Evolutionary conservation across 2,113 vertebrate genomes (phyloP).

Genomic region (Oreochromis aureus): DNA sequence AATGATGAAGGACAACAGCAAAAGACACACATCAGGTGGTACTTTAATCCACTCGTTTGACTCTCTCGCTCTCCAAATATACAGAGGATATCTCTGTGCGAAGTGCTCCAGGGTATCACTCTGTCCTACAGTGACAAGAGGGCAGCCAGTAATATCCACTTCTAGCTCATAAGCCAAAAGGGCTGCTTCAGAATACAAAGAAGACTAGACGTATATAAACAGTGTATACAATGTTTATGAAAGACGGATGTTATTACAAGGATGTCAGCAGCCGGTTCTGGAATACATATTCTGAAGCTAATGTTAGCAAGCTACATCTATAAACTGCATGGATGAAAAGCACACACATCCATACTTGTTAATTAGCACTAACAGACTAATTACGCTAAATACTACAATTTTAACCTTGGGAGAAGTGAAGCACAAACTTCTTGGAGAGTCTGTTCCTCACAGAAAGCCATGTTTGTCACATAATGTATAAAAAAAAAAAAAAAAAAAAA

Average conservation of each 20-base stretch:
- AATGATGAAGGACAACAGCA: background rate
- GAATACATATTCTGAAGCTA: background rate
- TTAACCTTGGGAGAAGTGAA: background rate
- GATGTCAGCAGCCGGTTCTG: background rate
- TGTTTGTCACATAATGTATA: background rate
- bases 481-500: background rate
- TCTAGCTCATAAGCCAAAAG: background rate
- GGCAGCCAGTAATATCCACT: background rate
- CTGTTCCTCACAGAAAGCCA: background rate
- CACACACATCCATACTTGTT: background rate
- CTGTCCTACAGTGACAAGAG: background rate
- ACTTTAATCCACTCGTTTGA: background rate
- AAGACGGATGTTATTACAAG: background rate
- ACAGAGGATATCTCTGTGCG: background rate
- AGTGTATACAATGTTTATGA: rapidly evolving
- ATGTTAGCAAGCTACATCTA: background rate
- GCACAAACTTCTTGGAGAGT: background rate
- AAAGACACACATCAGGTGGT: background rate
- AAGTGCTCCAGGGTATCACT: background rate
- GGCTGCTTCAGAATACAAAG: background rate
- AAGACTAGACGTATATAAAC: background rate
- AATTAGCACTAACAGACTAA: background rate
- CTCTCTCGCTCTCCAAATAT: background rate
- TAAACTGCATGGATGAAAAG: background rate
- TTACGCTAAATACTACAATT: background rate